Evolutionary conservation across 2,888 invertebrate species (phyloP), one percentile per base, ranked within the genome.

Genomic region (Pseudococcus viburni): DNA sequence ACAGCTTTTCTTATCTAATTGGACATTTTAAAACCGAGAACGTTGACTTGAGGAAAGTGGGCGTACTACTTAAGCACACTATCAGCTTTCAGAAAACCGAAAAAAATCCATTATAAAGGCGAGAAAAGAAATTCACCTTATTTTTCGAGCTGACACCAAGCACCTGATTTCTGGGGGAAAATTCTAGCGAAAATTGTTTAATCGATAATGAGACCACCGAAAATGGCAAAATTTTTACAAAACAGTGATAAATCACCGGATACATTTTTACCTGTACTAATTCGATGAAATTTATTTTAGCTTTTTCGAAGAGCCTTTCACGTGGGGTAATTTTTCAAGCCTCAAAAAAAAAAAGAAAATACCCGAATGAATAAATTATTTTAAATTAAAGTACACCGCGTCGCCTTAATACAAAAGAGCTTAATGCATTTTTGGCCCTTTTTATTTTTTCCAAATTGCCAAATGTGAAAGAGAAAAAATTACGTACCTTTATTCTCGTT

Each of bases 401-500:
- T 42, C 42, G 77, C 42, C 77, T 77, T 42, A 42, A 33, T 77
- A 77, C 42, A 39, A 68, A 42, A 77, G 39, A 77, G 77, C 77
- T 77, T 77, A 77, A 77, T 77, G 77, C 77, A 77, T 77, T 77
- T 39, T 55, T 55, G 55, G 55, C 42, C 77, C 77, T 42, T 77
- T 39, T 55, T 55, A 55, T 55, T 55, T 55, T 55, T 55, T 55
- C 55, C 77, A 42, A 77, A 77, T 77, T 77, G 77, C 77, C 77
- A 77, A 77, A 77, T 39, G 77, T 77, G 42, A 77, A 77, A 77
- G 77, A 39, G 77, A 42, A 77, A 77, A 77, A 77, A 77, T 77
- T 77, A 77, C 39, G 77, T 77, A 77, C 77, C 77, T 42, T 77
- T 42, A 77, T 77, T 77, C 77, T 77, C 77, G 77, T 77, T 77